Base-by-base conservation (phyloP, 2,888 invertebrate genomes). In the Periphyllus acericola region DNA sequence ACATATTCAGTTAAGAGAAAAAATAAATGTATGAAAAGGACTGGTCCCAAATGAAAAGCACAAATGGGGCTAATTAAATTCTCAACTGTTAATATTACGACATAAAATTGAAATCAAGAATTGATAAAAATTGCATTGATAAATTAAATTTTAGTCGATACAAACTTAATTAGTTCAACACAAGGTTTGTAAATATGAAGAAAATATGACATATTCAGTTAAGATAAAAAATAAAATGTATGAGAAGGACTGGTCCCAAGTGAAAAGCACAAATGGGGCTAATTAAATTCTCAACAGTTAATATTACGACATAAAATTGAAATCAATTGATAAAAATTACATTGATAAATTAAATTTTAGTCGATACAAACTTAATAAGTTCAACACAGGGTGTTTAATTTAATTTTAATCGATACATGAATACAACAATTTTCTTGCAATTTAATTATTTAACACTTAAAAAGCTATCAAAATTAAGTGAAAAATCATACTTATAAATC, bases 41-140 rank as follows among this genome's bases (percentile, higher is more conserved):
- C 85, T 85, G 78, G 46, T 46, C 78, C 52, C 68, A 85, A 68
- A 32, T 78, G 14, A 17, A 55, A 84, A 40, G 5, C 19, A 36
- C 36, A 76, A 76, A 84, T 34, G 66, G 46, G 68, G 68, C 85
- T 85, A 85, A 85, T 85, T 85, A 85, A 84, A 78, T 68, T 52
- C 78, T 11, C 68, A 78, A 40, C 34, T 52, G 25, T 11, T 84
- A 76, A 55, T 84, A 17, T 76, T 40, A 71, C 46, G 76, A 76
- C 76, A 25, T 46, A 29, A n/a, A 71, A 34, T 29, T 25, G 6
- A 32, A 46, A 76, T 76, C 76, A 84, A 75, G 21, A 76, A 74
- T 74, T 72, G 11, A 46, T n/a, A n/a, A n/a, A n/a, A n/a, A n/a
- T n/a, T n/a, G n/a, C n/a, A n/a, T n/a, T n/a, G n/a, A n/a, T n/a